phyloP scores from a whole-genome alignment of 2,888 invertebrate genomes.

The Dynastes maya region DNA sequence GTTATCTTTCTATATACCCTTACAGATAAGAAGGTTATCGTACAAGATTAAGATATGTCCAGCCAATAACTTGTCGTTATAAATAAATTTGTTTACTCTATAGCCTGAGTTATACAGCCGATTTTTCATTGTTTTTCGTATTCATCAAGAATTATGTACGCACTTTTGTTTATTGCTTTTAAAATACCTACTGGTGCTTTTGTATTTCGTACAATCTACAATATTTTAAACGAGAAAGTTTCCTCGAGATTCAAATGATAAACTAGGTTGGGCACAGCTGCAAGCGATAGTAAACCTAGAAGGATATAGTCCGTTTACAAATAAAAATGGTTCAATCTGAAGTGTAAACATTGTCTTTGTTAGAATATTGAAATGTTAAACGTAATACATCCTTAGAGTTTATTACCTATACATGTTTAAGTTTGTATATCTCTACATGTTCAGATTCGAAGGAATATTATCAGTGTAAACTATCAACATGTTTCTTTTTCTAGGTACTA shows the following conservation, averaged over 20 bases:
- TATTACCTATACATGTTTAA: no score
- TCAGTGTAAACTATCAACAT: no score
- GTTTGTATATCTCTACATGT: no score
- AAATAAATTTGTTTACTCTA: conserved; percentile 21
- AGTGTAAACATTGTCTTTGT: no score
- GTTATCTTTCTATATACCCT: conserved; percentile 21
- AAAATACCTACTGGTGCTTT: neutral
- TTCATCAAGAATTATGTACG: neutral
- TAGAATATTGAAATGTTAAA: no score
- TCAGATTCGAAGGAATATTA: no score
- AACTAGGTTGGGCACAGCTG: neutral
- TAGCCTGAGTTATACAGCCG: neutral
- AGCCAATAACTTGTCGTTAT: conserved; percentile 26
- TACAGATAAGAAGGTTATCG: conserved; percentile 33
- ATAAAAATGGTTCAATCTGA: neutral
- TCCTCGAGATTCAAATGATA: neutral
- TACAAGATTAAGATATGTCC: conserved; percentile 18
- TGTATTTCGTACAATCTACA: no score
- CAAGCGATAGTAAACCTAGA: neutral
- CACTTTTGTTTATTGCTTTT: neutral
- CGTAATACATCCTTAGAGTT: no score
- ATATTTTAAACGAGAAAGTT: neutral
- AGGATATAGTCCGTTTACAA: neutral
- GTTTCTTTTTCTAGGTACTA: no score
- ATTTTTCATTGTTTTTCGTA: neutral